These are phyloP conservation scores for Bombus confusus DNA, from an alignment of 1,140 invertebrate genomes.

Conservation along the genomic window DNA sequence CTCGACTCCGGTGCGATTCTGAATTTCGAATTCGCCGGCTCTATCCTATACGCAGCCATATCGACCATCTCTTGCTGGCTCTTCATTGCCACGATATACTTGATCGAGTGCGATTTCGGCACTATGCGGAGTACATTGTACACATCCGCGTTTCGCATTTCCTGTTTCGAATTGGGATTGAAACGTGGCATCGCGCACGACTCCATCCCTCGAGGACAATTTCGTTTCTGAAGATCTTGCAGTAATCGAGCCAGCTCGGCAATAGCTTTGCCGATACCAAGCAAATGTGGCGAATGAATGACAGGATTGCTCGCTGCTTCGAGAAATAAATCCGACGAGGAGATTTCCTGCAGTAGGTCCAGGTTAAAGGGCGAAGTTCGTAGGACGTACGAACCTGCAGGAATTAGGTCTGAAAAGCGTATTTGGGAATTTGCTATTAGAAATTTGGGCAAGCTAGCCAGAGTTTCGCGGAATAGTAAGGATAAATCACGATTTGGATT, in stretches of 20 bases:
- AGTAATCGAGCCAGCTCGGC: slow-evolving; percentile 66
- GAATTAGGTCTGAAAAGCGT: slow-evolving; percentile 69
- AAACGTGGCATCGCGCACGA: slow-evolving; percentile 65
- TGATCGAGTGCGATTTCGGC: slow-evolving; percentile 66
- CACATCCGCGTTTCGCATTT: slow-evolving; percentile 67
- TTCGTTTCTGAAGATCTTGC: slow-evolving; percentile 58
- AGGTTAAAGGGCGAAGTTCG: slow-evolving; percentile 62
- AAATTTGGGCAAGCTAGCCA: not conserved
- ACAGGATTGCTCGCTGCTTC: slow-evolving; percentile 49
- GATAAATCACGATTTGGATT: too few relatives aligned
- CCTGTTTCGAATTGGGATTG: slow-evolving; percentile 32
- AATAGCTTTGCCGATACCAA: slow-evolving; percentile 75
- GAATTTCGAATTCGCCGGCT: slow-evolving; percentile 41
- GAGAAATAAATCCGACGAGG: slow-evolving; percentile 56
- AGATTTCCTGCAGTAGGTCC: slow-evolving; percentile 49
- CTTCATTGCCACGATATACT: slow-evolving; percentile 63
- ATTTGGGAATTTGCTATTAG: not conserved
- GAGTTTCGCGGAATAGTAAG: too few relatives aligned
- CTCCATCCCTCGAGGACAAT: slow-evolving; percentile 47
- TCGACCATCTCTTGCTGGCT: slow-evolving; percentile 58
- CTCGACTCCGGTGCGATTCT: slow-evolving; percentile 54
- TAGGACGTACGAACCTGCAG: slow-evolving; percentile 73
- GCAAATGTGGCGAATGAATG: slow-evolving; percentile 73
- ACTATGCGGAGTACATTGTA: slow-evolving; percentile 72
- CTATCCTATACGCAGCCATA: slow-evolving; percentile 64